These are phyloP conservation scores for Choristoneura rosaceana DNA, from an alignment of 2,888 invertebrate genomes.

Conservation along the genomic window DNA sequence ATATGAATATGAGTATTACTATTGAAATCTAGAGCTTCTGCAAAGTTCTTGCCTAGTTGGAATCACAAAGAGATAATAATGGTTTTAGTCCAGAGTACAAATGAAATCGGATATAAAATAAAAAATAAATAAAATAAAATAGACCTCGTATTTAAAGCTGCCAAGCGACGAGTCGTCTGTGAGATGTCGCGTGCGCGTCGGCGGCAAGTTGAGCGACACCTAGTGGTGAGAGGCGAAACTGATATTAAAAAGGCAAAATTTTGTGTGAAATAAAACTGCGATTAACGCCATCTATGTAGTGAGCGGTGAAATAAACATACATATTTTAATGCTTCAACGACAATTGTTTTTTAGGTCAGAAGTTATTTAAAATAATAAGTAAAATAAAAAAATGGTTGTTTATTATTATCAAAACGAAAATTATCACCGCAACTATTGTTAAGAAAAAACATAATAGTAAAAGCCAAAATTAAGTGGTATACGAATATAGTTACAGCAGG, in stretches of 20 bases:
- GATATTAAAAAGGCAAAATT: constrained; percentile 40
- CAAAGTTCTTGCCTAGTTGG: no score
- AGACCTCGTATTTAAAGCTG: constrained; percentile 89
- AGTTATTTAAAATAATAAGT: neutral
- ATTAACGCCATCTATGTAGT: neutral
- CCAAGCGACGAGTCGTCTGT: constrained; percentile 90
- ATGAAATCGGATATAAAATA: neutral
- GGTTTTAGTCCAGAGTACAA: neutral
- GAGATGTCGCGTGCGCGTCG: constrained; percentile 84
- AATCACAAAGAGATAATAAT: neutral
- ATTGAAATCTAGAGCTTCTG: no score
- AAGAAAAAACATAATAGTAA: no score
- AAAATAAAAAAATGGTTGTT: neutral
- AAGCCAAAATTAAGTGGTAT: no score
- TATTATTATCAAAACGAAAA: neutral
- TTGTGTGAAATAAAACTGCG: neutral
- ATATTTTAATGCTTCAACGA: neutral
- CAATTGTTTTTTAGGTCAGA: neutral
- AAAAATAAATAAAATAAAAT: constrained; percentile 35
- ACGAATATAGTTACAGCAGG: no score
- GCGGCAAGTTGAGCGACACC: constrained; percentile 74
- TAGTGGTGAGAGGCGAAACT: constrained; percentile 47
- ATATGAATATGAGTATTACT: neutral
- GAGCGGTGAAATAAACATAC: neutral
- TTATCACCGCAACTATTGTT: no score